A percentile compares a stretch with the other conserved stretches of the same genome.
Conservation (phyloP, 1,140 invertebrate species). For the Bathynomus jamesi region DNA sequence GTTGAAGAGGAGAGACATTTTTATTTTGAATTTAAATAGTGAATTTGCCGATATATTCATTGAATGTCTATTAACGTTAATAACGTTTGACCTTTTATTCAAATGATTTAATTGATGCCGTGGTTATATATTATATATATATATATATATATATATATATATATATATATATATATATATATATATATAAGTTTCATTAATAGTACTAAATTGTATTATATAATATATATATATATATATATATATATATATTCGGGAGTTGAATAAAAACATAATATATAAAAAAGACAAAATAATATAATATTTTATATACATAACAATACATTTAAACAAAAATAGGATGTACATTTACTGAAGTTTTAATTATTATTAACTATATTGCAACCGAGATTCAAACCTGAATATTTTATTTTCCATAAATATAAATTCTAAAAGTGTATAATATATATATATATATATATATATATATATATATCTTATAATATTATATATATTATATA, state of each 20-base stretch:
- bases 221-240: not conserved
- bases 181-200: not conserved
- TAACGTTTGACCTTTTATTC: too few species aligned
- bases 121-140: not conserved
- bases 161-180: not conserved
- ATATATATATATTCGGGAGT: not conserved
- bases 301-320: not conserved
- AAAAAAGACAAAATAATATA: not conserved
- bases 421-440: not conserved
- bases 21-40: too few species aligned
- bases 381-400: too few species aligned
- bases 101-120: not conserved
- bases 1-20: too few species aligned
- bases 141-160: not conserved
- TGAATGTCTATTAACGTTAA: too few species aligned
- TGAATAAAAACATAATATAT: not conserved
- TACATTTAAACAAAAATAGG: not conserved
- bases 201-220: not conserved
- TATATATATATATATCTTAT: not conserved
- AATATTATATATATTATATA: not conserved
- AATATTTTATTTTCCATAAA: not conserved
- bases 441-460: conserved; percentile 2
- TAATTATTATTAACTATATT: too few species aligned
- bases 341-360: too few species aligned
- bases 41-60: too few species aligned